Percentiles rank a stretch among this genome's conserved stretches.
phyloP scores from a whole-genome alignment of 2,888 invertebrate genomes.

The Rhodophaea formosa region DNA sequence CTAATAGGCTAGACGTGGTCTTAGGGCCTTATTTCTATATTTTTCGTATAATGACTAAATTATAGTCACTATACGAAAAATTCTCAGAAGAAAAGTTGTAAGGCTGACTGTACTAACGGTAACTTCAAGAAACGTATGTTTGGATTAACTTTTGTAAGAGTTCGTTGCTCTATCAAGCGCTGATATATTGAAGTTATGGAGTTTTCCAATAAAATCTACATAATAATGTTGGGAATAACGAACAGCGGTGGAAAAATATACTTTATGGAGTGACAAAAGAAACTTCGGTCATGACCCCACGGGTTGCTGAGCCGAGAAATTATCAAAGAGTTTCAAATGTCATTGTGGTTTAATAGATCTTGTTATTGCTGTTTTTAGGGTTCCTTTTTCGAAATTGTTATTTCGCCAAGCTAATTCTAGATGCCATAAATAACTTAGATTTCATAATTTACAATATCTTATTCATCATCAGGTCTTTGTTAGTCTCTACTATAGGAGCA shows the following conservation, averaged over 20 bases:
- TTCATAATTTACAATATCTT: no score
- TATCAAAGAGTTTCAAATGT: not conserved
- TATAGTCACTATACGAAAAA: no score
- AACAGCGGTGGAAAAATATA: not conserved
- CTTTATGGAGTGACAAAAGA: not conserved
- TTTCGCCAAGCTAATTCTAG: no score
- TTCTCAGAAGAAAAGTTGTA: not conserved
- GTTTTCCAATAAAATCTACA: constrained; percentile 7
- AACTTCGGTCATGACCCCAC: not conserved
- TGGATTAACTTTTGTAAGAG: not conserved
- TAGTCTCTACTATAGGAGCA: no score
- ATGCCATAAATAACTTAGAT: no score
- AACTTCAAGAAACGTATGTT: not conserved
- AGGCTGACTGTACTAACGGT: not conserved
- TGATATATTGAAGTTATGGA: constrained; percentile 6
- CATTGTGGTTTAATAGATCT: not conserved
- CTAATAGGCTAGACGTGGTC: no score
- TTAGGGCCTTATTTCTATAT: no score
- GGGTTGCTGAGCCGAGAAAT: not conserved
- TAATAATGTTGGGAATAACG: not conserved
- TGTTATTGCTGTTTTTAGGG: not conserved
- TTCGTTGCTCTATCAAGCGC: not conserved
- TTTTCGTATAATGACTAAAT: no score
- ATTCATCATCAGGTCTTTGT: no score
- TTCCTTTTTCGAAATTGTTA: no score